Evolutionary conservation across 2,888 invertebrate genomes (phyloP).

Genomic region (Pristionchus maxplancki): DNA sequence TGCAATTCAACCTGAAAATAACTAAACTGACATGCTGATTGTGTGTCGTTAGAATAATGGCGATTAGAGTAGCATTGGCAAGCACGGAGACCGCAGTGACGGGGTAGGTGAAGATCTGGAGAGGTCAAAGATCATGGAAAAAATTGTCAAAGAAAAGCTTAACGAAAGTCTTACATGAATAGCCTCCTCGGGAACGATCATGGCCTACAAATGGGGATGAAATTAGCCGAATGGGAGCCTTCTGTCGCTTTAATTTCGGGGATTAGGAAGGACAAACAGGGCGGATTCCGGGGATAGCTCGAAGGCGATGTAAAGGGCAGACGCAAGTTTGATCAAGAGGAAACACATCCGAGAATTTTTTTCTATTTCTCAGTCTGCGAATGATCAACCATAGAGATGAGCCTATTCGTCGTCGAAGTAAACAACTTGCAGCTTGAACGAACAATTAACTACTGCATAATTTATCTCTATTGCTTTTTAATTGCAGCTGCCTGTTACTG

Average conservation of each 20-base stretch:
- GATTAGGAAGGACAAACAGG: not conserved
- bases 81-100: not conserved
- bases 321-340: too few species aligned
- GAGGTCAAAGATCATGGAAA: not conserved
- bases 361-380: too few species aligned
- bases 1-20: too few species aligned
- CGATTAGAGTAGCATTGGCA: not conserved
- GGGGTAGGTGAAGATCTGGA: not conserved
- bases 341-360: too few species aligned
- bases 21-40: not conserved
- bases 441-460: too few species aligned
- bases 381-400: too few species aligned
- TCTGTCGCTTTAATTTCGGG: not conserved
- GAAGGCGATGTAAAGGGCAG: too few species aligned
- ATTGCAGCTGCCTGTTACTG: too few species aligned
- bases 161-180: not conserved
- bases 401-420: too few species aligned
- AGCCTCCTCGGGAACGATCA: not conserved
- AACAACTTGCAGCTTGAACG: too few species aligned
- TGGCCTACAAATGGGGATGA: not conserved
- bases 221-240: not conserved
- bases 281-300: not conserved
- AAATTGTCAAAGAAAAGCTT: too few species aligned
- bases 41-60: slow-evolving; percentile 1
- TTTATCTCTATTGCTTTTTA: too few species aligned